Base-by-base conservation (phyloP, 2,888 invertebrate genomes). In the Callosobruchus maculatus region DNA sequence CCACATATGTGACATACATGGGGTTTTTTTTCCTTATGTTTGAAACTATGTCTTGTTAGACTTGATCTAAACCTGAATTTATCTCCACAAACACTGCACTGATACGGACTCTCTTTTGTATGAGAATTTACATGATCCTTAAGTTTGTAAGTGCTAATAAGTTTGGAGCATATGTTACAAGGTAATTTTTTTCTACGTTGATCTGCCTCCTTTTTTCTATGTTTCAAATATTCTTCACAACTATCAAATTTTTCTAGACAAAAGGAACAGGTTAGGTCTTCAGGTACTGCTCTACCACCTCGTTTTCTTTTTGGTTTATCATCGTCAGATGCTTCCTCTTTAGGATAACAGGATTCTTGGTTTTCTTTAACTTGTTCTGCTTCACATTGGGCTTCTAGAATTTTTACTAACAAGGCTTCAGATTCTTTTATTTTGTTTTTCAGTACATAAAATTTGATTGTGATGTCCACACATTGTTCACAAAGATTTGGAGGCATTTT, bases 101-200 rank as follows among this genome's bases (percentile, higher is more conserved):
- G 69, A 70, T 78, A 77, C 30, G 78, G 78, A 71, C 73, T 68
- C 67, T 77, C 78, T 68, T 78, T 77, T 21, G 78, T 78, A 70
- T 78, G 78, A n/a, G 75, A 76, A 69, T 78, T 78, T 66, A 78
- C 71, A 22, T 78, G 78, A 72, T 78, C 78, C 70, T 75, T 77
- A 70, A 77, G 71, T 73, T 78, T 78, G 68, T 77, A 76, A 2
- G 75, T 74, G 68, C 76, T 75, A 20, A 78, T 77, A 18, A 74
- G 22, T 75, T 78, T 78, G 13, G 77, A 70, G 70, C 78, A 78
- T 0, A 78, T 70, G 20, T 49, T 69, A 70, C 78, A 78, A 20
- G 67, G 67, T 69, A 72, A 67, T 68, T 77, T 78, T 74, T 77
- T 77, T 73, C 78, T 74, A 71, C 78, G 75, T 49, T 70, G 71